Percentiles rank a stretch among this genome's conserved stretches.
Evolutionary conservation across 2,113 vertebrate species (phyloP).

Genomic region (Aptenodytes forsteri): DNA sequence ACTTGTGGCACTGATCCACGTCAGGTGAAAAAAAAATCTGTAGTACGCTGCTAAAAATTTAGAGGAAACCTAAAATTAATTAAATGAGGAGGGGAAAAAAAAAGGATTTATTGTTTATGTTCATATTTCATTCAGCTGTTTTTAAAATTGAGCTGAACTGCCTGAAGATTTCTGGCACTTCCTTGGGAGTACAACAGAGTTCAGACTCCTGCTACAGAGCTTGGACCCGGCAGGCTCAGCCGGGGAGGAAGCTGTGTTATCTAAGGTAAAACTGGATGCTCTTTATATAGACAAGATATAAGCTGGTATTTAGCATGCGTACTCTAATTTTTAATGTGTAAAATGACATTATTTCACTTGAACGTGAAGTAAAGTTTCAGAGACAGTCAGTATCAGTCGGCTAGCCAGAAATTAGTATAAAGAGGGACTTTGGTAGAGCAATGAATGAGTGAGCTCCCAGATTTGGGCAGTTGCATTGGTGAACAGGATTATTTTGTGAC

Average conservation of each 20-base stretch:
- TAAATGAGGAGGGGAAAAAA: not conserved
- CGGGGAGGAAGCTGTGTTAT: not conserved
- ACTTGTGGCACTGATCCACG: not conserved
- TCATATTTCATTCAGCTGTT: not conserved
- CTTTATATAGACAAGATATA: not conserved
- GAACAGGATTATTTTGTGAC: not conserved
- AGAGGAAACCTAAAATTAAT: not conserved
- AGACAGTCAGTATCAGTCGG: not conserved
- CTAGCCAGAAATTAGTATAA: not conserved
- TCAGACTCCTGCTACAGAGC: not conserved
- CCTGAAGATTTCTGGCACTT: not conserved
- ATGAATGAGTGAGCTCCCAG: not conserved
- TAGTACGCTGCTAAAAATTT: not conserved
- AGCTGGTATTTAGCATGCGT: not conserved
- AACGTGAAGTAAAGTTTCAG: not conserved
- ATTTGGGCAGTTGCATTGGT: not conserved
- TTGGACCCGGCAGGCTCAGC: not conserved
- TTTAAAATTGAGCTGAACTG: not conserved
- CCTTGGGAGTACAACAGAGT: not conserved
- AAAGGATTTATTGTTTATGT: not conserved
- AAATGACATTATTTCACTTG: not conserved
- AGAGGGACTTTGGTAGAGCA: not conserved
- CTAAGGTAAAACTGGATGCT: not conserved
- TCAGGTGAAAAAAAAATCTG: not conserved
- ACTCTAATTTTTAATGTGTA: not conserved